Base-by-base conservation (phyloP, 2,797 vertebrate species). In the Crossoptilon crossoptilon region DNA sequence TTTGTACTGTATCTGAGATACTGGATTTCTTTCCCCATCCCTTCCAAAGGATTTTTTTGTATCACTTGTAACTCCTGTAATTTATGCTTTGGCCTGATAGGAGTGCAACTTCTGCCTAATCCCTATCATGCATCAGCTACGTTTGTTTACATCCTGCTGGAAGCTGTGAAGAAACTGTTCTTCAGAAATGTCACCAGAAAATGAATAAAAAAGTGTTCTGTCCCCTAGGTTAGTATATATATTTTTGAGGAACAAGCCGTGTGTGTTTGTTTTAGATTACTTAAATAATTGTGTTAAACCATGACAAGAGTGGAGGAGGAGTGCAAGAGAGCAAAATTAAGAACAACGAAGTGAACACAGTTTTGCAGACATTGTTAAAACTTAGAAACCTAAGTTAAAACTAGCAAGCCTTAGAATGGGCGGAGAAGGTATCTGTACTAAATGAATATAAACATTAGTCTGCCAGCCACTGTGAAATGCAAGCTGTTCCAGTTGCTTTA, bases 211-310 rank as follows among this genome's bases (percentile, higher is more conserved):
- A 91, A 91, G 44, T 29, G 79, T 73, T 64, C 17, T 87, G 67
- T 75, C 72, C 67, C 53, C 55, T 67, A 84, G 39, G 41, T 35
- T 79, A 41, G 29, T 76, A 69, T 90, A 29, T 94, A 67, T 67
- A 75, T 67, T 92, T 95, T 68, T 92, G 76, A 91, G 73, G 77
- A 93, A 60, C 26, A 49, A 5, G 53, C 1, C 43, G 2, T 78
- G 19, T 88, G 60, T 93, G 53, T 79, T 84, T 84, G 64, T 16
- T 93, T 92, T 78, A 94, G 56, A 56, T 85, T 79, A 62, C 37
- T 87, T 43, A 84, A 91, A 78, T 95, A 91, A 88, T 84, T 69
- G 85, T 24, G 23, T 88, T 71, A 92, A 93, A n/a, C 56, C 95
- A 56, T 43, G 58, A 41, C 11, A 70, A 55, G 27, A 87, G 49